Evolutionary conservation across 2,113 vertebrate genomes (phyloP), one percentile per base, ranked within the genome.

Genomic region (Gambusia holbrooki): DNA sequence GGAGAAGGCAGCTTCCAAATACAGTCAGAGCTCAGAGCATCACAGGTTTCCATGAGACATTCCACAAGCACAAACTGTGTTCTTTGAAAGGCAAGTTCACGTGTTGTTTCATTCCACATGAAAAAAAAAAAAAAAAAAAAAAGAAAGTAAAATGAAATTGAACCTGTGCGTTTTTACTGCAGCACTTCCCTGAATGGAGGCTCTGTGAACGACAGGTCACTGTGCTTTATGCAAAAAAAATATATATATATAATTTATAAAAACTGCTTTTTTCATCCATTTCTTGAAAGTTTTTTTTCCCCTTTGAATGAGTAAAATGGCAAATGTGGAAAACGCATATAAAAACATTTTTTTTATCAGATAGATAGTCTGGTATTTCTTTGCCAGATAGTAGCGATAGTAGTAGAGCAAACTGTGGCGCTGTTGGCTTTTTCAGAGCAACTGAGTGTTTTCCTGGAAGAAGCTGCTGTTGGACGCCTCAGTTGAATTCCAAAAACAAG

Each of bases 1-100:
- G 61, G 82, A 74, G 73, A 74, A 66, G 69, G 62, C 48, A 17
- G 64, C 80, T 88, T 91, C 87, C 69, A 83, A 86, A 84, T 71
- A 71, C 37, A 69, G 71, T 77, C 64, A 66, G 19, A 67, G 70
- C 48, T 54, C 84, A 61, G 76, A 75, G 62, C 62, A 66, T 85
- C 62, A 79, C 68, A 51, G 79, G 48, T n/a, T 66, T 27, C 74
- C 75, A 78, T 80, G 71, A 74, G 77, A 77, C 76, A 42, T n/a
- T 14, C 58, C 54, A 48, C 69, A 48, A 54, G 62, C 67, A 54
- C 78, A 79, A 73, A 40, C 71, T 19, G 12, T 72, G 72, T 62
- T 77, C 81, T 42, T 22, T 73, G 68, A 33, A 60, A 81, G 48
- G 54, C 32, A 40, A 60, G 64, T 74, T 70, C 42, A 63, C 62